A percentile compares a stretch with the other conserved stretches of the same genome.
Conservation (phyloP, 2,113 vertebrate genomes). For the Sylvietta virens region DNA sequence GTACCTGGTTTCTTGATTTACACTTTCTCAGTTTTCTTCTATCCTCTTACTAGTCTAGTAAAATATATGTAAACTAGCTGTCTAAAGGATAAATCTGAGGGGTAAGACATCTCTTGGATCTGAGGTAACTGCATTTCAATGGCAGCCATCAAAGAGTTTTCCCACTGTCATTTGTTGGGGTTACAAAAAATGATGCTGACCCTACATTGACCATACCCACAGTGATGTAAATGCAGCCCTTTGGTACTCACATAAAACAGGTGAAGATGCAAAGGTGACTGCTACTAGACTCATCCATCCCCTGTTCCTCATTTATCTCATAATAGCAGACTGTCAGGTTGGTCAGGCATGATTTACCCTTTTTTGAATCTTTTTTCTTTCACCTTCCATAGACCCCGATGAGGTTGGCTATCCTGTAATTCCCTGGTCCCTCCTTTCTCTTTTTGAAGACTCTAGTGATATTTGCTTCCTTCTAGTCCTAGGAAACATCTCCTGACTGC, state of each 20-base stretch:
- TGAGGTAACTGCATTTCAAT: not conserved
- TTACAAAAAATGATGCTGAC: not conserved
- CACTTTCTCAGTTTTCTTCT: not conserved
- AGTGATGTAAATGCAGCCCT: not conserved
- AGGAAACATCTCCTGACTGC: not conserved
- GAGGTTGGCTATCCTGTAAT: not conserved
- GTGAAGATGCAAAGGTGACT: not conserved
- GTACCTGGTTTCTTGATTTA: not conserved
- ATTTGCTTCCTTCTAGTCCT: not conserved
- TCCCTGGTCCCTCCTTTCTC: not conserved
- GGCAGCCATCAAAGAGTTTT: not conserved
- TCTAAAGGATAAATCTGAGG: not conserved
- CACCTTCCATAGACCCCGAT: not conserved
- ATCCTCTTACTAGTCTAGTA: not conserved
- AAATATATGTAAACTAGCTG: not conserved
- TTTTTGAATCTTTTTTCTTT: not conserved
- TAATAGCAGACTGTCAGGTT: not conserved
- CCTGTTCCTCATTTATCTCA: not conserved
- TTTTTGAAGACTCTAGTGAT: not conserved
- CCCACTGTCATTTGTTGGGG: not conserved
- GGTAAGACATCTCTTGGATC: not conserved
- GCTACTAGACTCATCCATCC: not conserved
- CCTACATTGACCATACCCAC: not conserved
- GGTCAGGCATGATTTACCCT: not conserved
- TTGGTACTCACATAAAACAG: not conserved